phyloP scores from a whole-genome alignment of 2,113 vertebrate genomes.

The Otus sunia region DNA sequence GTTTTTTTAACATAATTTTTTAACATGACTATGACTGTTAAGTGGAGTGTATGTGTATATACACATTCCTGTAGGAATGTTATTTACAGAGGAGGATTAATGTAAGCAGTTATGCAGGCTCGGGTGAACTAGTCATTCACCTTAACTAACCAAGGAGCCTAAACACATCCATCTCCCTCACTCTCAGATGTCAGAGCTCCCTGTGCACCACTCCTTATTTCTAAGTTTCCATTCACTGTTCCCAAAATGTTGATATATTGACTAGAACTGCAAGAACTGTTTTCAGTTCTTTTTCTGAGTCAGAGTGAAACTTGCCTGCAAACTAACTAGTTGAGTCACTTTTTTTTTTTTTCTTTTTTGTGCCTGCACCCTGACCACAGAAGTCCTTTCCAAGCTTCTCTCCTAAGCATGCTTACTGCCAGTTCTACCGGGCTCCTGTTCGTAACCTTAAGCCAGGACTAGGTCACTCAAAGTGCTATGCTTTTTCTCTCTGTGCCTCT shows the following conservation, averaged over 20 bases:
- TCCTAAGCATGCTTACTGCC: neutral
- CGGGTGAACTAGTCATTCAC: neutral
- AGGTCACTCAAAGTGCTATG: neutral
- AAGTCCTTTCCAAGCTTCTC: neutral
- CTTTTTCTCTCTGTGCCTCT: neutral
- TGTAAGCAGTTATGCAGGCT: neutral
- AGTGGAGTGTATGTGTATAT: neutral
- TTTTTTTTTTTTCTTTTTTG: neutral
- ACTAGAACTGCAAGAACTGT: neutral
- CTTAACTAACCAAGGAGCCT: neutral
- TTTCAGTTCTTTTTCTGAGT: neutral
- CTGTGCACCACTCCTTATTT: neutral
- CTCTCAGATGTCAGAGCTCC: neutral
- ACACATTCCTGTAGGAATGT: neutral
- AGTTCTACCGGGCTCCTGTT: neutral
- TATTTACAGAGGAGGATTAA: neutral
- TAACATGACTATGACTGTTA: neutral
- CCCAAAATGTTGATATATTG: neutral
- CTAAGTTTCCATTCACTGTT: neutral
- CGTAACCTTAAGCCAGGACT: neutral
- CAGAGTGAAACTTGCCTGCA: neutral
- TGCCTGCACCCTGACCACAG: neutral
- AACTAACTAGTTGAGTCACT: neutral
- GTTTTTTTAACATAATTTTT: neutral
- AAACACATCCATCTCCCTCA: neutral